Evolutionary conservation across 2,113 vertebrate species (phyloP), one percentile per base, ranked within the genome.

Genomic region (Entomyzon cyanotis): DNA sequence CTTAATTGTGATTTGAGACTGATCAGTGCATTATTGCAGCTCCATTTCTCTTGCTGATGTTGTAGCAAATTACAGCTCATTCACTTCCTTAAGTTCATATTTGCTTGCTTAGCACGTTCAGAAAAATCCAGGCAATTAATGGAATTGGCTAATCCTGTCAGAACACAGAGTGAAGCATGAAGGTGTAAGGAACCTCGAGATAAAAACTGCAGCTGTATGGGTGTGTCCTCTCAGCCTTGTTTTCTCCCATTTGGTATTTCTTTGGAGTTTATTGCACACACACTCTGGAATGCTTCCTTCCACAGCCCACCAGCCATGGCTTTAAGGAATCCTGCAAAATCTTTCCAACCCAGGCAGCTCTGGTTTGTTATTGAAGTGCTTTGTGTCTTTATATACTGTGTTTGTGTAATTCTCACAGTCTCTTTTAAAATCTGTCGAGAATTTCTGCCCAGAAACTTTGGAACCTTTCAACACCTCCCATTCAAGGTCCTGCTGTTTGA

Each of bases 11-110:
- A 86, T 86, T 92, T 90, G 84, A 70, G 52, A 87, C 78, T 84
- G 94, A 94, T 95, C 89, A 2, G 39, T 47, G 80, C 85, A 79
- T 95, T 96, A 92, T 74, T 94, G 80, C 94, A 92, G 74, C 77
- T 94, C 37, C 76, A 92, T 89, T 96, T 94, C 75, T 28, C 15
- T 21, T 64, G 90, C 68, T 89, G 92, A 86, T 94, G 88, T 62
- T 95, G 68, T 68, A 67, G 89, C 71, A 90, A 93, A 93, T 95
- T 74, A 70, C 8, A 87, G 60, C 65, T 92, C 84, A 13, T 82
- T 74, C 87, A 42, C 60, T 78, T 89, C 76, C 64, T n/a, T 11
- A 19, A 41, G 37, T 39, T 89, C 11, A 10, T 96, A 10, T 96
- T 82, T 84, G 56, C 81, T 93, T 95, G 81, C 76, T 60, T 91